Evolutionary conservation across 2,797 vertebrate genomes (phyloP), one percentile per base, ranked within the genome.

Genomic region (Takifugu ocellatus): DNA sequence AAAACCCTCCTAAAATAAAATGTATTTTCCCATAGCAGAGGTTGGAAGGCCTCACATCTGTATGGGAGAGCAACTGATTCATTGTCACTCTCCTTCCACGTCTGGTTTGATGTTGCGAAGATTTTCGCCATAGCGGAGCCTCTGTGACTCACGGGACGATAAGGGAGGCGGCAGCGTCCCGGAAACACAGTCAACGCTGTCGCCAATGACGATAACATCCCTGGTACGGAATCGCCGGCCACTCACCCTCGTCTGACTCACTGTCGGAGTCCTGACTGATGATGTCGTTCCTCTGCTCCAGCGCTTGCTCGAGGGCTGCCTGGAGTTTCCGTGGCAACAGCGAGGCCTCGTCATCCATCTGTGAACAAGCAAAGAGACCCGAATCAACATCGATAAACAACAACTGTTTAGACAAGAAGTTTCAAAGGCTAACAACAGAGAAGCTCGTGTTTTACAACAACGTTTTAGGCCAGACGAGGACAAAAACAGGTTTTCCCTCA

Each of bases 301-400:
- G 91, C 61, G 95, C 94, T 88, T 98, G 96, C 89, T 98, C 96
- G 74, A 99, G 92, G 85, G 96, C 97, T 1, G 95, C 92, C 87
- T 99, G 97, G 68, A 99, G 70, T 92, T 99, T 99, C 87, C 97
- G 94, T 57, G 97, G 97, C 84, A 99, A 90, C 64, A 99, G 78
- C 0, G 95, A 94, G 78, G 96, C 97, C 81, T 99, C 97, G 33
- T 99, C 97, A 64, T 99, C 97, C 96, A 99, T 95, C 97, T 99
- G 75, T 73, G 56, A 78, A 77, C 83, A 83, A 56, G 21, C 15
- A 31, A 68, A 76, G 78, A 74, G 61, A 66, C 25, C 46, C 51
- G 44, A 59, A 70, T 84, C 51, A 75, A 55, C 47, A 53, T 58
- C 6, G 63, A 72, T 79, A 74, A 86, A 88, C 81, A 84, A 48